A percentile compares a stretch with the other conserved stretches of the same genome.
Evolutionary conservation across 2,113 vertebrate genomes (phyloP).

Genomic region (Odocoileus virginianus): DNA sequence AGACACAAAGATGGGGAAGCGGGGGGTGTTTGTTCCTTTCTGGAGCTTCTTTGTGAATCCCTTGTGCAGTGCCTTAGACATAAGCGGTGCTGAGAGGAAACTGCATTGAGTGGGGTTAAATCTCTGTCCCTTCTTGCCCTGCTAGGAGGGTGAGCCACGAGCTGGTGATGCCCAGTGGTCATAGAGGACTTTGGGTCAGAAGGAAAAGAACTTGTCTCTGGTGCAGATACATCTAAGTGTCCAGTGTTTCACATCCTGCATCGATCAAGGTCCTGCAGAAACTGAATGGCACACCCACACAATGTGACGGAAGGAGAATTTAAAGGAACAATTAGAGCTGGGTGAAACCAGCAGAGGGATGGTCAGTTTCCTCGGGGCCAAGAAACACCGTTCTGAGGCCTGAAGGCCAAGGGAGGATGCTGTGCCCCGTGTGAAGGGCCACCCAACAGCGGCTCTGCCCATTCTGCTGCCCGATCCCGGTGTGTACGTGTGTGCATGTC

Average conservation of each 20-base stretch:
- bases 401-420: not conserved
- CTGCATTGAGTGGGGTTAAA: not conserved
- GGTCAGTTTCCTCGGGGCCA: not conserved
- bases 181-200: not conserved
- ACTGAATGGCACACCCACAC: not conserved
- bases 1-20: not conserved
- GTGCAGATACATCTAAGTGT: not conserved
- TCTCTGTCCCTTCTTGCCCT: not conserved
- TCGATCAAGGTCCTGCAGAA: not conserved
- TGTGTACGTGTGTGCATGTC: accelerated
- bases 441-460: too few species aligned
- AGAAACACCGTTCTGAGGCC: not conserved
- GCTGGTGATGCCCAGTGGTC: not conserved
- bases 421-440: not conserved
- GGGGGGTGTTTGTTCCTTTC: not conserved
- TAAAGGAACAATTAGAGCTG: not conserved
- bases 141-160: not conserved
- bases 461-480: not conserved
- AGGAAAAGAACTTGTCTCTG: not conserved
- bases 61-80: not conserved
- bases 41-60: not conserved
- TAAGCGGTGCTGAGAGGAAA: not conserved
- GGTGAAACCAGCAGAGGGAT: not conserved
- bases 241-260: not conserved
- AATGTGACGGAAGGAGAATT: not conserved